phyloP scores from a whole-genome alignment of 2,113 vertebrate genomes.

The Lepisosteus oculatus region DNA sequence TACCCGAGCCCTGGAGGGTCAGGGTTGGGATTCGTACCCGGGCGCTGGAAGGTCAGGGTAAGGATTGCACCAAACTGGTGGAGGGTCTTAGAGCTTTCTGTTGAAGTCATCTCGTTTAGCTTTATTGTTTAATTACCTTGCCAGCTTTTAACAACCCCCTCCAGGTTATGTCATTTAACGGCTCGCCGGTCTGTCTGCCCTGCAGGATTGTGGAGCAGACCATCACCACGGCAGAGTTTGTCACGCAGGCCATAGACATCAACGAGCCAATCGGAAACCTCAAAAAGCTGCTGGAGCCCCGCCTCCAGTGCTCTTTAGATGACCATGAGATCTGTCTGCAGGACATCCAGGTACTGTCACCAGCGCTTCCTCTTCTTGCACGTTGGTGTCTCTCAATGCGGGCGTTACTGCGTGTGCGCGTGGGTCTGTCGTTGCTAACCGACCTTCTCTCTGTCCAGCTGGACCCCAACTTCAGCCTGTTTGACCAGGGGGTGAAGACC shows the following conservation, averaged over 20 bases:
- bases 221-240: conserved; percentile 86
- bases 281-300: conserved; percentile 92
- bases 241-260: conserved; percentile 97
- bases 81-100: too few species aligned
- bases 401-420: background rate
- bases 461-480: conserved; percentile 93
- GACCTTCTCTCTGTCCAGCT: conserved; percentile 60
- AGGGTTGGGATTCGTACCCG: too few species aligned
- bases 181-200: conserved; percentile 15
- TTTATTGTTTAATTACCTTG: too few species aligned
- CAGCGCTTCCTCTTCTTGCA: background rate
- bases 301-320: conserved; percentile 88
- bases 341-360: conserved; percentile 84
- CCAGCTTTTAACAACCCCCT: too few species aligned
- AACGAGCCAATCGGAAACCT: conserved; percentile 95
- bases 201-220: conserved; percentile 89
- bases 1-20: too few species aligned
- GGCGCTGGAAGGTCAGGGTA: too few species aligned
- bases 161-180: too few species aligned
- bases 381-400: background rate
- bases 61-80: too few species aligned
- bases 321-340: conserved; percentile 93
- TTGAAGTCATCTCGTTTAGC: too few species aligned
- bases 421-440: background rate
- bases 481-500: conserved; percentile 97